phyloP scores from a whole-genome alignment of 1,140 invertebrate species.

The Trachymyrmex septentrionalis region DNA sequence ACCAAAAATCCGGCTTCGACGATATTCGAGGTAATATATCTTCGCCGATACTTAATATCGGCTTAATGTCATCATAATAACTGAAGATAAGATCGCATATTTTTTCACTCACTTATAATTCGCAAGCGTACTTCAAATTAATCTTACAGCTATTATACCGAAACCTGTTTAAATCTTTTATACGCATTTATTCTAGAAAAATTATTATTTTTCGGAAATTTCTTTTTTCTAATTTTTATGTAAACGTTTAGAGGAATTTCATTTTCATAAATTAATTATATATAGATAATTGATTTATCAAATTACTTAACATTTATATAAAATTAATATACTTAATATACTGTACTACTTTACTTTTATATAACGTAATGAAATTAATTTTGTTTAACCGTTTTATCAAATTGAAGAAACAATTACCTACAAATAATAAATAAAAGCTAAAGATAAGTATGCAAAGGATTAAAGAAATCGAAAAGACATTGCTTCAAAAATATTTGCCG shows the following conservation, averaged over 20 bases:
- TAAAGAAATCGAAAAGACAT: background rate
- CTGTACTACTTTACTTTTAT: background rate
- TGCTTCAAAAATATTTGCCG: background rate
- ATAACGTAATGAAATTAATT: background rate
- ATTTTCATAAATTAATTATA: conserved; percentile 12
- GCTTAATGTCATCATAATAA: conserved; percentile 25
- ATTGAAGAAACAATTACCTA: background rate
- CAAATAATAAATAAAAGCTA: background rate
- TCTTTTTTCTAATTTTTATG: background rate
- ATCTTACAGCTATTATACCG: conserved; percentile 1
- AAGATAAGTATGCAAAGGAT: background rate
- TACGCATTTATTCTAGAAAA: background rate
- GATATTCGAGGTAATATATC: conserved; percentile 36
- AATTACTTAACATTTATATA: background rate
- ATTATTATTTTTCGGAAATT: background rate
- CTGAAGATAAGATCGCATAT: conserved; percentile 19
- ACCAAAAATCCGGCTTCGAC: conserved; percentile 19
- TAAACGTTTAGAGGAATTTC: background rate
- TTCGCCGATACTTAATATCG: conserved; percentile 21
- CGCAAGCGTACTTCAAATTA: background rate
- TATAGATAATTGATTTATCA: background rate
- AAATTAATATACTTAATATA: background rate
- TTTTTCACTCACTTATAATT: conserved; percentile 26
- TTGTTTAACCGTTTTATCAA: background rate
- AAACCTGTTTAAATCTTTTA: background rate